A percentile compares a stretch with the other conserved stretches of the same genome.
Evolutionary conservation across 2,113 vertebrate genomes (phyloP).

Genomic region (Thoracochromis brauschi): DNA sequence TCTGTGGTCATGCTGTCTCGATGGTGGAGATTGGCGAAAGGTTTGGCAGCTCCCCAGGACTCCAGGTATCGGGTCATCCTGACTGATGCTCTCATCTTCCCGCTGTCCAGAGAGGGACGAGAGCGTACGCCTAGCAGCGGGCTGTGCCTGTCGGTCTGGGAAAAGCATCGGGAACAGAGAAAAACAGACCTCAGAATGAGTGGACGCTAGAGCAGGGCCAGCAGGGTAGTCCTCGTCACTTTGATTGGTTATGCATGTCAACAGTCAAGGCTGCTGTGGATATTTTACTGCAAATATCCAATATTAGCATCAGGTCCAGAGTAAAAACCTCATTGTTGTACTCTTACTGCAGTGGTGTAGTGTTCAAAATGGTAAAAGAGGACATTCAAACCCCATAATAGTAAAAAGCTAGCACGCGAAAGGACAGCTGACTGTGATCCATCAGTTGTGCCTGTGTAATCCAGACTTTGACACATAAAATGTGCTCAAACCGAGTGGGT

Average conservation of each 20-base stretch:
- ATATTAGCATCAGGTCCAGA: not conserved
- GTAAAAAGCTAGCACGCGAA: not conserved
- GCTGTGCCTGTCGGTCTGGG: conserved; percentile 86
- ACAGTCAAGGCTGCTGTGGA: not conserved
- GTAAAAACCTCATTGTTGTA: not conserved
- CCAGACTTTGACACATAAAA: not conserved
- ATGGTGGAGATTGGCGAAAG: conserved; percentile 94
- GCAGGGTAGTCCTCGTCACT: not conserved
- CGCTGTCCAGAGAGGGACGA: conserved; percentile 81
- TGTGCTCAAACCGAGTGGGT: not conserved
- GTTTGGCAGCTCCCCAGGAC: conserved; percentile 98
- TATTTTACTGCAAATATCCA: not conserved
- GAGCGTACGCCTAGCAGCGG: conserved; percentile 83
- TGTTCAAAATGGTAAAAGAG: not conserved
- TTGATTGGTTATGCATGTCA: not conserved
- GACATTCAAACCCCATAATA: not conserved
- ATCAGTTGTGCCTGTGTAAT: not conserved
- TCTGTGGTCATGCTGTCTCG: conserved; percentile 96
- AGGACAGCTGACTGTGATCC: not conserved
- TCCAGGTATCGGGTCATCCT: conserved; percentile 97
- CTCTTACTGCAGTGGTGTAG: not conserved
- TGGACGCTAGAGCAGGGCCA: not conserved
- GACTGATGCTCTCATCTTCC: conserved; percentile 94
- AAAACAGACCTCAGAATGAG: not conserved
- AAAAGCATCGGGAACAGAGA: not conserved